Percentiles rank a stretch among this genome's conserved stretches.
Conservation (phyloP, 2,113 vertebrate genomes). For the Amphilophus citrinellus region DNA sequence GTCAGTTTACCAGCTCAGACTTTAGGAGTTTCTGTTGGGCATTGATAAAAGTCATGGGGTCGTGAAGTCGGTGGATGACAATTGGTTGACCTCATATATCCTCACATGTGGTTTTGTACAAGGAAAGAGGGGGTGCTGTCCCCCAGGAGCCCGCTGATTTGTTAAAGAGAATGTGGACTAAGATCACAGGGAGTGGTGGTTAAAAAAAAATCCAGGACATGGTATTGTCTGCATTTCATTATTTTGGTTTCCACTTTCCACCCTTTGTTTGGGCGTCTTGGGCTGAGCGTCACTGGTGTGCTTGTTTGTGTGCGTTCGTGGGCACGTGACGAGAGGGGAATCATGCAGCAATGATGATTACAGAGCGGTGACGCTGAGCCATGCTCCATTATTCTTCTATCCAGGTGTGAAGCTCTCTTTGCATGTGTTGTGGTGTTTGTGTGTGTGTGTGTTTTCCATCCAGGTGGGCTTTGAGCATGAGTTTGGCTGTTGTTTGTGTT, state of each 20-base stretch:
- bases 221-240: slow-evolving; percentile 44
- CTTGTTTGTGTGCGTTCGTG: too few relatives aligned
- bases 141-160: slow-evolving; percentile 16
- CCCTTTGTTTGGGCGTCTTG: slow-evolving; percentile 46
- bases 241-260: slow-evolving; percentile 56
- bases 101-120: neutral
- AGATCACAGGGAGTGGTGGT: neutral
- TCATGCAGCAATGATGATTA: too few relatives aligned
- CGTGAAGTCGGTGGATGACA: neutral
- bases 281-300: neutral
- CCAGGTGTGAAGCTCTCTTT: too few relatives aligned
- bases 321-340: too few relatives aligned
- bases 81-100: slow-evolving; percentile 6
- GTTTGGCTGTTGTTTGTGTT: too few relatives aligned
- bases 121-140: slow-evolving; percentile 10
- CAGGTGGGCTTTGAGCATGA: too few relatives aligned
- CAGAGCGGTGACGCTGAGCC: too few relatives aligned
- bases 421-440: too few relatives aligned
- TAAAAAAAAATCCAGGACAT: slow-evolving; percentile 14
- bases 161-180: neutral
- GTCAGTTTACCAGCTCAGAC: neutral
- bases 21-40: neutral
- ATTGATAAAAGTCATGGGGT: neutral
- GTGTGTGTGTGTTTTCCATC: too few relatives aligned
- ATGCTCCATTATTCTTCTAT: too few relatives aligned